phyloP scores from a whole-genome alignment of 2,113 vertebrate genomes.

The Anser cygnoides region DNA sequence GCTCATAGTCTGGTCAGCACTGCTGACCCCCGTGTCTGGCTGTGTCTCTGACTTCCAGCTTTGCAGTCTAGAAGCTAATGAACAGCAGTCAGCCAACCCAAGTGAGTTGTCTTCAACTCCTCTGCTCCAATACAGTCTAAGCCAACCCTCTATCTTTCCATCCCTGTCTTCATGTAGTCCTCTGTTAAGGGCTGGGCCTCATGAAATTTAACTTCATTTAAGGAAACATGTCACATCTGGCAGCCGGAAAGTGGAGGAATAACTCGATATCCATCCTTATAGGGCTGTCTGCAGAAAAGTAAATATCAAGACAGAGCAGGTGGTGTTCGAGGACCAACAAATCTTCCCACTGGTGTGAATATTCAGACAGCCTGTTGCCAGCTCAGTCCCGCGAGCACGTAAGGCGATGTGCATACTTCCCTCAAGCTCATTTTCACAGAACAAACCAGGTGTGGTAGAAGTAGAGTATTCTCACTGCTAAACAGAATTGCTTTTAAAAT shows the following conservation, averaged over 20 bases:
- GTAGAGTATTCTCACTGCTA: neutral
- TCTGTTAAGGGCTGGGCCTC: neutral
- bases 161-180: neutral
- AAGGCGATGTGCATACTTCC: accelerated
- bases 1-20: accelerated
- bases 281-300: neutral
- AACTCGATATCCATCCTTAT: neutral
- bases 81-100: neutral
- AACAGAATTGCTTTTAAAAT: neutral
- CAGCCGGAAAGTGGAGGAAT: neutral
- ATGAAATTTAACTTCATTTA: neutral
- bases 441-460: neutral
- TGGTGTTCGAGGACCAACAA: neutral
- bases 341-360: neutral
- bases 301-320: neutral
- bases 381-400: neutral
- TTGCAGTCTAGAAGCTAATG: neutral
- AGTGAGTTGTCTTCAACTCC: neutral
- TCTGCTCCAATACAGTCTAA: neutral
- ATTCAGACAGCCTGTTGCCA: neutral
- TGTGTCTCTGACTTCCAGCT: neutral
- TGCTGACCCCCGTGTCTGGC: neutral
- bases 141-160: too few relatives aligned
- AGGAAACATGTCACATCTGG: neutral
- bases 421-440: neutral